Base-by-base conservation (phyloP, 2,113 vertebrate genomes). In the Brachionichthys hirsutus region DNA sequence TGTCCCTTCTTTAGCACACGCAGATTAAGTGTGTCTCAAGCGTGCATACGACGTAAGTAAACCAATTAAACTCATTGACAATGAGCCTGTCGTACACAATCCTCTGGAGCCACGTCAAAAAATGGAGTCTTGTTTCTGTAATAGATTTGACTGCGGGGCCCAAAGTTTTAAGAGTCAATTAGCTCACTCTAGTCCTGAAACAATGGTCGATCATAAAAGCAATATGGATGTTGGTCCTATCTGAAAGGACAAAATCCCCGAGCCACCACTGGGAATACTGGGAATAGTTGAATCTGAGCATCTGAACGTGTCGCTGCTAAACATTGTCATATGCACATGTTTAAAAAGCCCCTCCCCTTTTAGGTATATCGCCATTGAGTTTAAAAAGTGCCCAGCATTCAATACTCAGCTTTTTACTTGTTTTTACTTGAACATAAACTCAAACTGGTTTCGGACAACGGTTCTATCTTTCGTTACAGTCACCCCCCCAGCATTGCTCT, bases 41-140 rank as follows among this genome's bases (percentile, higher is more conserved):
- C 8, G 24, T 4, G 24, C 24, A 30, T 30, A 30, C 5, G 24
- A 30, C n/a, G 24, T 30, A 30, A 30, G 24, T 30, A 89, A 90
- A 89, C 82, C 86, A 91, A 91, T 90, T 90, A 90, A 86, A 88
- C 65, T 61, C 69, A 66, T 54, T 73, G 78, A 80, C 89, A 90
- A 89, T 91, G 79, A 90, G 87, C 85, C 87, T 91, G 90, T 89
- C 90, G 87, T 67, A 66, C 55, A 72, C 54, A 87, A 87, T 86
- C 77, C 89, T 90, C 90, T 54, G 77, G 90, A 87, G 90, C 54
- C 75, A 12, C 71, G 12, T 89, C 85, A 88, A 45, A 85, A 83
- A 73, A 81, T 83, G 82, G 66, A 78, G 64, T 42, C 0, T 51
- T 36, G 9, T 65, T 75, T 73, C 75, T 83, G 73, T 79, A 84